These are phyloP conservation scores for Lanistes nyassanus DNA, from an alignment of 1,140 invertebrate genomes.

Conservation along the genomic window DNA sequence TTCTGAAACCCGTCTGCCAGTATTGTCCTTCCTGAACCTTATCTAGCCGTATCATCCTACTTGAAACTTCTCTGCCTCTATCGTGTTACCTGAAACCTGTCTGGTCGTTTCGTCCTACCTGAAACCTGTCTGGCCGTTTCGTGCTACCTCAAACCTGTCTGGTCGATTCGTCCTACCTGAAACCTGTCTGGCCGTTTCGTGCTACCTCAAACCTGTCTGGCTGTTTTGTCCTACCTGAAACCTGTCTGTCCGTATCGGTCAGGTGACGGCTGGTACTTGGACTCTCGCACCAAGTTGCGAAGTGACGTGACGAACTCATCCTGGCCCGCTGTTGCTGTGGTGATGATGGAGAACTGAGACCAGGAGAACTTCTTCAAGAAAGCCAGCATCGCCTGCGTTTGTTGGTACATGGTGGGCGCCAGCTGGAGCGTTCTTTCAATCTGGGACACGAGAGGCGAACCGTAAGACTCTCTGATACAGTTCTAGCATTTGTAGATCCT, in stretches of 20 bases:
- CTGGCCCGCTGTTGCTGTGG: constrained; percentile 24
- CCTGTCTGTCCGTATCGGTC: constrained; percentile 11
- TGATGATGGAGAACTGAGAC: constrained; percentile 41
- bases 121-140: too few relatives aligned
- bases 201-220: too few relatives aligned
- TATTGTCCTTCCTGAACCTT: constrained; percentile 12
- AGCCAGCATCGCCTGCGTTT: constrained; percentile 38
- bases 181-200: background rate
- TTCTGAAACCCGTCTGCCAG: background rate
- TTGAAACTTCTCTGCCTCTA: too few relatives aligned
- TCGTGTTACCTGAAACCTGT: constrained; percentile 16
- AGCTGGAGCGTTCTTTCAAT: constrained; percentile 34
- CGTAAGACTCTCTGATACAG: too few relatives aligned
- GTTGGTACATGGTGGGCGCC: constrained; percentile 41
- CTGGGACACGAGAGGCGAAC: constrained; percentile 5
- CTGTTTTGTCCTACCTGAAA: constrained; percentile 1
- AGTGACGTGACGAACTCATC: constrained; percentile 32
- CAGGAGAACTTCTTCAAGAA: constrained; percentile 41
- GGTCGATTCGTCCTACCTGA: too few relatives aligned
- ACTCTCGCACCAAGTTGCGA: constrained; percentile 12
- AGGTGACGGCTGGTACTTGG: background rate
- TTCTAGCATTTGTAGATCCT: too few relatives aligned
- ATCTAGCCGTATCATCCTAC: background rate
- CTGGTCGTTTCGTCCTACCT: background rate
- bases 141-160: too few relatives aligned